These are phyloP conservation scores for Amiota communis DNA, from an alignment of 2,888 invertebrate genomes.

Conservation along the genomic window DNA sequence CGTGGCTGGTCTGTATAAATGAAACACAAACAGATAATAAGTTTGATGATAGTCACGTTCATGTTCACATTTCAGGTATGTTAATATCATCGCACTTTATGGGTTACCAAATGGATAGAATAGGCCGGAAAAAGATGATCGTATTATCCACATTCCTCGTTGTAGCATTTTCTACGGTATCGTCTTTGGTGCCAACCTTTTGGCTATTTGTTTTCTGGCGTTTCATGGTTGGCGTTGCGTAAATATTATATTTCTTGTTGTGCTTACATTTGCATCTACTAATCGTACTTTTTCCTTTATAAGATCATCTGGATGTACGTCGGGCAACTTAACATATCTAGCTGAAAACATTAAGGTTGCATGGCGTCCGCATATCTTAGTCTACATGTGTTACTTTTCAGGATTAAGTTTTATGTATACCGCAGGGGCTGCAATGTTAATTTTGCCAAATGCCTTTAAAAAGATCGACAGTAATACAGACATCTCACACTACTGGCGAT, in stretches of 20 bases:
- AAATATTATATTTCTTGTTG: background rate
- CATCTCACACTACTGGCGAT: too few relatives aligned
- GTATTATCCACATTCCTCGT: conserved; percentile 21
- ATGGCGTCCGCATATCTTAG: conserved; percentile 40
- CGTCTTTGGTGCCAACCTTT: conserved; percentile 39
- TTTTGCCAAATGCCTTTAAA: too few relatives aligned
- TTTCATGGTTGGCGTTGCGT: conserved; percentile 38
- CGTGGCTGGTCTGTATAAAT: background rate
- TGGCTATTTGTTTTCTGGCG: conserved; percentile 33
- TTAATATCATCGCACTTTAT: conserved; percentile 33
- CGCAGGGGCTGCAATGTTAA: conserved; percentile 24
- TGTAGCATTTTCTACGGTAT: conserved; percentile 16
- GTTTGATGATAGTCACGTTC: background rate
- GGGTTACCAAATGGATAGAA: conserved; percentile 39
- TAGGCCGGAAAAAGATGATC: conserved; percentile 36
- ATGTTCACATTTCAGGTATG: conserved; percentile 28
- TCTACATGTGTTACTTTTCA: conserved; percentile 26
- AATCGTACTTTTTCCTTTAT: background rate
- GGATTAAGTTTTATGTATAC: conserved; percentile 29
- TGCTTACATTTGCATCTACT: too few relatives aligned
- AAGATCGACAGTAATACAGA: too few relatives aligned
- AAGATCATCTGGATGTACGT: conserved; percentile 19
- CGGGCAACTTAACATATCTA: conserved; percentile 38
- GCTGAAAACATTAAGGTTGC: conserved; percentile 35
- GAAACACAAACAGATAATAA: background rate